Evolutionary conservation across 2,888 invertebrate species (phyloP).

Genomic region (Chalcosyrphus nemorum): DNA sequence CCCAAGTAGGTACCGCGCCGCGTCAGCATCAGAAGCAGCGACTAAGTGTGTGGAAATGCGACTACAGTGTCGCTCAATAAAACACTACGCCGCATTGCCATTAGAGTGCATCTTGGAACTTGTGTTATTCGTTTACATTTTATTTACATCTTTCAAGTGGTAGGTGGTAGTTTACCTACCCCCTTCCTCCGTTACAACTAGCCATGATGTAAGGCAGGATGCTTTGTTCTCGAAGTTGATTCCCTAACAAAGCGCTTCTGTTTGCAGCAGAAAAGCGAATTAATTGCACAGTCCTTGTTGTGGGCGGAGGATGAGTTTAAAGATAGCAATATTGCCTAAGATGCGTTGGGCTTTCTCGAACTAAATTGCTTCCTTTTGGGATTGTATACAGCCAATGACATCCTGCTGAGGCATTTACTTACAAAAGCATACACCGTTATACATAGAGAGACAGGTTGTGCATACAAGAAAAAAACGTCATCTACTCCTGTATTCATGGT

Average conservation of each 20-base stretch:
- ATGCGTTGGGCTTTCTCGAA: constrained; percentile 22
- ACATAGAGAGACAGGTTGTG: constrained; percentile 38
- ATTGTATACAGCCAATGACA: constrained; percentile 12
- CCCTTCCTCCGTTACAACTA: constrained; percentile 9
- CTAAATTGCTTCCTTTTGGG: constrained; percentile 38
- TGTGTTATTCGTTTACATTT: constrained; percentile 34
- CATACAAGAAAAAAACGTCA: constrained; percentile 27
- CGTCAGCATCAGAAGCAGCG: no score
- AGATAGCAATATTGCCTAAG: constrained; percentile 51
- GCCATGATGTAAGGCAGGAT: background rate
- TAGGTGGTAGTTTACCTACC: no score
- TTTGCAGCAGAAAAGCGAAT: constrained; percentile 3
- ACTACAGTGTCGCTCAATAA: constrained; percentile 11
- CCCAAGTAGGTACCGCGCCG: background rate
- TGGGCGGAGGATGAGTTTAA: constrained; percentile 12
- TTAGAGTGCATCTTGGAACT: background rate
- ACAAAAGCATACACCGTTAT: background rate
- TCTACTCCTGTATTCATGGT: background rate
- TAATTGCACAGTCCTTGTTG: constrained; percentile 5
- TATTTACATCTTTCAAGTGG: constrained; percentile 52
- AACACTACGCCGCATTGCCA: constrained; percentile 4
- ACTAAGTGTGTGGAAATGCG: background rate
- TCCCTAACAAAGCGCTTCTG: constrained; percentile 35
- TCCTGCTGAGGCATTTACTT: background rate
- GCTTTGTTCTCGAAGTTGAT: constrained; percentile 40